Evolutionary conservation across 2,888 invertebrate genomes (phyloP).

Genomic region (Rotaria sp.): DNA sequence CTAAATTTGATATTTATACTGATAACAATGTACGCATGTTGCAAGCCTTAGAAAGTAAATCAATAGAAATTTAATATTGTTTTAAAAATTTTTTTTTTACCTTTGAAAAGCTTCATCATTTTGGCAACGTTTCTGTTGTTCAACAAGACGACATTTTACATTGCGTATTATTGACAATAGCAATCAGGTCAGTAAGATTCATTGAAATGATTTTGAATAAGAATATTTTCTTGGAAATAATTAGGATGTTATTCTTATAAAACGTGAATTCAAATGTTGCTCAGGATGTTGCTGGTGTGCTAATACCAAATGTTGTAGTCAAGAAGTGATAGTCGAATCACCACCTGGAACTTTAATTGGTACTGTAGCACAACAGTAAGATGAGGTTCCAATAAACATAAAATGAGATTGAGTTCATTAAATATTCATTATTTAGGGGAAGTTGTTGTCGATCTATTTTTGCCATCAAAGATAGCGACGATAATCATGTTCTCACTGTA

Average conservation of each 20-base stretch:
- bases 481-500: background rate
- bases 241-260: background rate
- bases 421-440: background rate
- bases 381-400: background rate
- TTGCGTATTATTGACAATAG: background rate
- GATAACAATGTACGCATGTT: background rate
- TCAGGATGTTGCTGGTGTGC: slow-evolving; percentile 14
- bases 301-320: background rate
- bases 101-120: background rate
- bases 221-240: background rate
- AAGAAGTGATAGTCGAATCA: slow-evolving; percentile 36
- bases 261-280: background rate
- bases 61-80: background rate
- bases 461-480: background rate
- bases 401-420: background rate
- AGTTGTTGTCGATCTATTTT: background rate
- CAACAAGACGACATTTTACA: background rate
- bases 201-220: too few relatives aligned
- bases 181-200: too few relatives aligned
- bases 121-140: background rate
- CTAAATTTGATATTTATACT: background rate
- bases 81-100: background rate
- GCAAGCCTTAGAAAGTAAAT: background rate
- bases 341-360: slow-evolving; percentile 37
- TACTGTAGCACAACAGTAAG: slow-evolving; percentile 38